A percentile compares a stretch with the other conserved stretches of the same genome.
Evolutionary conservation across 2,797 vertebrate genomes (phyloP).

Genomic region (Sebastolobus altivelis): DNA sequence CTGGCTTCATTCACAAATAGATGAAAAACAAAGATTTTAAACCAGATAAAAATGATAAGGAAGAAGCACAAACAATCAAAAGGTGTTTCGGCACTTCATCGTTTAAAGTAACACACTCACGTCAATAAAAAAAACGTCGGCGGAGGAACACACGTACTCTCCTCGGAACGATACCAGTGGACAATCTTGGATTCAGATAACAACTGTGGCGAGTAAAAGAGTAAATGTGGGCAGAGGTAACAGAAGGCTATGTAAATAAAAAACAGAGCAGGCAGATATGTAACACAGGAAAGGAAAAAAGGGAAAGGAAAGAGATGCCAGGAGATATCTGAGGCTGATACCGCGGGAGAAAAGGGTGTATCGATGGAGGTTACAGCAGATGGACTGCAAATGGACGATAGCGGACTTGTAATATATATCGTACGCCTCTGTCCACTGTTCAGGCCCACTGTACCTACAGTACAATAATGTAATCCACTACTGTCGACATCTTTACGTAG

Average conservation of each 20-base stretch:
- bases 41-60: slow-evolving; percentile 8
- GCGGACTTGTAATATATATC: slow-evolving; percentile 33
- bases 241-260: slow-evolving; percentile 61
- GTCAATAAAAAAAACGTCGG: slow-evolving; percentile 35
- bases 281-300: slow-evolving; percentile 44
- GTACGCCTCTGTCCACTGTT: neutral
- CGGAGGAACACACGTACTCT: slow-evolving; percentile 9
- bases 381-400: slow-evolving; percentile 44
- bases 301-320: slow-evolving; percentile 43
- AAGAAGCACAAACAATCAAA: slow-evolving; percentile 27
- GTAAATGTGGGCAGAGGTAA: slow-evolving; percentile 61
- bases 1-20: slow-evolving; percentile 3
- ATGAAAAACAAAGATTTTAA: slow-evolving; percentile 6
- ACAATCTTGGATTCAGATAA: slow-evolving; percentile 63
- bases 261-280: slow-evolving; percentile 50
- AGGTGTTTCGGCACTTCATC: slow-evolving; percentile 20
- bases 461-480: slow-evolving; percentile 16
- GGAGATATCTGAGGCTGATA: slow-evolving; percentile 53
- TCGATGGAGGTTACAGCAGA: slow-evolving; percentile 17
- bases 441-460: slow-evolving; percentile 12
- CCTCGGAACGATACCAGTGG: slow-evolving; percentile 41
- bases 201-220: slow-evolving; percentile 54
- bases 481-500: slow-evolving; percentile 19
- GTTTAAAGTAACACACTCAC: slow-evolving; percentile 35
- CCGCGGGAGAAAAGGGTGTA: slow-evolving; percentile 18